Evolutionary conservation across 2,113 vertebrate species (phyloP), one percentile per base, ranked within the genome.

Genomic region (Oceanodroma tethys): DNA sequence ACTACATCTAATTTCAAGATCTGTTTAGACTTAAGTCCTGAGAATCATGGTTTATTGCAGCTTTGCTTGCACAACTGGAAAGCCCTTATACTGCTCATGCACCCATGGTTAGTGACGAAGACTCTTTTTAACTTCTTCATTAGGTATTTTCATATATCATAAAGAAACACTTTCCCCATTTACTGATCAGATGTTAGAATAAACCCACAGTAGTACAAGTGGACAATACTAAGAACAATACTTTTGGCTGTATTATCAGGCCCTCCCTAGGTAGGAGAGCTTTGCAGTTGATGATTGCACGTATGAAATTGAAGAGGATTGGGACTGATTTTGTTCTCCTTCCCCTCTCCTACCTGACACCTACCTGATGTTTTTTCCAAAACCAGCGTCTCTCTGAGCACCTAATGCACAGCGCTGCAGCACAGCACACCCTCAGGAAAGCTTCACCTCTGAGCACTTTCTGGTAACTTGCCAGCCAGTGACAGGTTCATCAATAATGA

Each of bases 401-500:
- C 60, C 29, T 43, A 83, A 55, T 0, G 1, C 50, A 30, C 32
- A 26, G 47, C 18, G 80, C 85, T 74, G 68, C 68, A 81, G 83
- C 36, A 53, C 84, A 91, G 89, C 58, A 48, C 34, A 66, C 70
- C 40, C 83, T 68, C 65, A 94, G 84, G 53, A 81, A 93, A 87
- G 86, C 89, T 93, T 23, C 73, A 68, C 70, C 45, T 94, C 93
- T 32, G 38, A 50, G 48, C 58, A 22, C 45, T 56, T 92, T 23
- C 60, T 87, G 70, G 70, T 58, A 72, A 66, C 62, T 60, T 87
- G 73, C 91, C 91, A 95, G 68, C n/a, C 58, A 62, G 84, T 70
- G 93, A 93, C 78, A 93, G 78, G 66, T 95, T 94, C 82, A 95
- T 95, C 94, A 95, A 90, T 97, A 97, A 95, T 4, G 89, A 89